Evolutionary conservation across 2,113 vertebrate species (phyloP).

Genomic region (Psittacara wagleri): DNA sequence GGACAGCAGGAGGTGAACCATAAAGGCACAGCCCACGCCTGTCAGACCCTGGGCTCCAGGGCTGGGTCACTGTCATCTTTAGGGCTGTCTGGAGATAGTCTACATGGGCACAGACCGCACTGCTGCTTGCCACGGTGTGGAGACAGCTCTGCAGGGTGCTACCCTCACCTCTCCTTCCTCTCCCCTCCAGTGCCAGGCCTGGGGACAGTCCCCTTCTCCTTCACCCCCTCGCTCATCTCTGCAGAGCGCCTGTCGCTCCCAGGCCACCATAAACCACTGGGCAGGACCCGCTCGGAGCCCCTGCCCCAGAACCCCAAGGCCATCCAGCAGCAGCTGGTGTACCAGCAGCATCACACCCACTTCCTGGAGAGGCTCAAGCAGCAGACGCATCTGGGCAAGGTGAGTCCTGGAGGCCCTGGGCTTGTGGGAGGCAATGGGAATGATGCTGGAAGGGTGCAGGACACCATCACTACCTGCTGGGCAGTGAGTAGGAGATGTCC

Average conservation of each 20-base stretch:
- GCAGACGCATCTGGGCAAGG: slow-evolving; percentile 79
- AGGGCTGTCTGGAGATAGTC: neutral
- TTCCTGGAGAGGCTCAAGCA: slow-evolving; percentile 80
- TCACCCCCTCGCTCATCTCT: slow-evolving; percentile 74
- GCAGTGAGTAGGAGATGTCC: neutral
- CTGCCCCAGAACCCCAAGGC: slow-evolving; percentile 83
- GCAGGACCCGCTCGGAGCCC: slow-evolving; percentile 91
- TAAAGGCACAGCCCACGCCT: neutral
- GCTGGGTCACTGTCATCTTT: neutral
- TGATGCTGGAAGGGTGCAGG: neutral
- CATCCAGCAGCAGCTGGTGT: slow-evolving; percentile 72
- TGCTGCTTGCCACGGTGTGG: neutral
- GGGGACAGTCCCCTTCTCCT: slow-evolving; percentile 79
- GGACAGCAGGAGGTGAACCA: neutral
- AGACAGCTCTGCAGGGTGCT: neutral
- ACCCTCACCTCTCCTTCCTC: neutral
- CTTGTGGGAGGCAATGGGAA: neutral
- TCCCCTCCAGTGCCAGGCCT: slow-evolving; percentile 78
- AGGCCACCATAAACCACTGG: slow-evolving; percentile 84
- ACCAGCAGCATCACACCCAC: slow-evolving; percentile 76
- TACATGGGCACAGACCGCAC: fast-evolving
- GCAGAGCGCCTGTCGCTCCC: slow-evolving; percentile 73
- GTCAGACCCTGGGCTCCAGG: neutral
- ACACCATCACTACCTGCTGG: neutral
- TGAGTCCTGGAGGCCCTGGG: neutral